Base-by-base conservation (phyloP, 1,140 invertebrate genomes). In the Drosophila sechellia region DNA sequence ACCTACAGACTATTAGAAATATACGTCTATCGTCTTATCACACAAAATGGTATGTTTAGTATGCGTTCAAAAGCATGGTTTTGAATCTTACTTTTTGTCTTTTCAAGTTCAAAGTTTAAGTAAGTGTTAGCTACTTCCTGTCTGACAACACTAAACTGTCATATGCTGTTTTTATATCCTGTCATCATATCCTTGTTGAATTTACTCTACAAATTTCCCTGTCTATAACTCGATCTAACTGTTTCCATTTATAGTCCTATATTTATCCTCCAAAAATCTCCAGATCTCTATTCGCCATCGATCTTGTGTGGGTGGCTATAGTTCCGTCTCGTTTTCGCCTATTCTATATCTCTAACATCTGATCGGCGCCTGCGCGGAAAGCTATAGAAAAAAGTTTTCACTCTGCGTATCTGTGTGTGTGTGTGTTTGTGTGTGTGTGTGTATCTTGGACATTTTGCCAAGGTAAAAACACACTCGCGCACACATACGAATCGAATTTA, bases 391-490 rank as follows among this genome's bases (percentile, higher is more conserved):
- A 63, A 64, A 15, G 52, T 39, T 73, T n/a, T 25, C 3, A 25
- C 53, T 20, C 12, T 60, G 15, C n/a, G 39, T 43, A 35, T 42
- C n/a, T 57, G 37, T 53, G 25, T 43, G 22, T 39, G 37, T 22
- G 20, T 22, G 20, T 22, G 0, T 22, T 3, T 39, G 37, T 39
- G 35, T 37, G 35, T 37, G 35, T 50, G 46, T 58, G 60, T 37
- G 70, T 43, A 20, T 80, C 66, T 81, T 81, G 69, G 58, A 68
- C 50, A 81, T 78, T 83, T 83, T 61, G 71, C 84, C 84, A 87
- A 87, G 83, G 84, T 90, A 87, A 89, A 49, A 42, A 54, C 56
- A 54, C 52, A 54, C 58, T 72, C 40, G 55, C 46, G 50, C 17
- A 50, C 59, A 42, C 34, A 34, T 37, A 54, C 58, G 31, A 27